Evolutionary conservation across 2,888 invertebrate genomes (phyloP).

Genomic region (Temnothorax ravouxi): DNA sequence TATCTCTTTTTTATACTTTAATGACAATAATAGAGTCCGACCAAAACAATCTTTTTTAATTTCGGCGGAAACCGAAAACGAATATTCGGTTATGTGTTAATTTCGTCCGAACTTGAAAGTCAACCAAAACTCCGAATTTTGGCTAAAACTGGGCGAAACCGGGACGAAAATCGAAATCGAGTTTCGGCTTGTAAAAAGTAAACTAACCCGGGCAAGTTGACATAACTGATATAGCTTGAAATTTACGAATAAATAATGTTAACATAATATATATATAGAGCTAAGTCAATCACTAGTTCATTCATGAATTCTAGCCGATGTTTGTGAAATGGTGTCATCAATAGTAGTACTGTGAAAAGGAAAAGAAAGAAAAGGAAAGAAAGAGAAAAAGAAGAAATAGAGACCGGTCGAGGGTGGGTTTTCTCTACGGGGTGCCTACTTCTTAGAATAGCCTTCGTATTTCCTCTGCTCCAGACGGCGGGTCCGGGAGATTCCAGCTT

Average conservation of each 20-base stretch:
- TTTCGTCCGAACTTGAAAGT: too few relatives aligned
- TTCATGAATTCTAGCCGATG: background rate
- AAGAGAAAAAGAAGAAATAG: background rate
- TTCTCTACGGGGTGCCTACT: conserved; percentile 74
- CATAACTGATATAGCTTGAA: background rate
- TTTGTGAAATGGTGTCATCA: background rate
- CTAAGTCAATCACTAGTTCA: background rate
- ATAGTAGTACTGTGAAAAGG: background rate
- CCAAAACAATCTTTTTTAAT: too few relatives aligned
- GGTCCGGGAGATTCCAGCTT: conserved; percentile 67
- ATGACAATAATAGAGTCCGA: too few relatives aligned
- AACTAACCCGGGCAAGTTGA: background rate
- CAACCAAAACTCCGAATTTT: too few relatives aligned
- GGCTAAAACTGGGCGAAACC: too few relatives aligned
- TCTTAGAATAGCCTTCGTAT: conserved; percentile 79
- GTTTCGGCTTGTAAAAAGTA: too few relatives aligned
- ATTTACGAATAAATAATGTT: background rate
- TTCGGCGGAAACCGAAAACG: too few relatives aligned
- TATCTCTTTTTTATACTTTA: background rate
- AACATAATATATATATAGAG: background rate
- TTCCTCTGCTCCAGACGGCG: conserved; percentile 71
- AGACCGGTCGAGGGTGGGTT: conserved; percentile 73
- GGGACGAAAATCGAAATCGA: too few relatives aligned
- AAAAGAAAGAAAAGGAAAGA: too few relatives aligned
- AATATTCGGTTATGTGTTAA: too few relatives aligned